Evolutionary conservation across 2,797 vertebrate species (phyloP).

Genomic region (Sus cebifrons): DNA sequence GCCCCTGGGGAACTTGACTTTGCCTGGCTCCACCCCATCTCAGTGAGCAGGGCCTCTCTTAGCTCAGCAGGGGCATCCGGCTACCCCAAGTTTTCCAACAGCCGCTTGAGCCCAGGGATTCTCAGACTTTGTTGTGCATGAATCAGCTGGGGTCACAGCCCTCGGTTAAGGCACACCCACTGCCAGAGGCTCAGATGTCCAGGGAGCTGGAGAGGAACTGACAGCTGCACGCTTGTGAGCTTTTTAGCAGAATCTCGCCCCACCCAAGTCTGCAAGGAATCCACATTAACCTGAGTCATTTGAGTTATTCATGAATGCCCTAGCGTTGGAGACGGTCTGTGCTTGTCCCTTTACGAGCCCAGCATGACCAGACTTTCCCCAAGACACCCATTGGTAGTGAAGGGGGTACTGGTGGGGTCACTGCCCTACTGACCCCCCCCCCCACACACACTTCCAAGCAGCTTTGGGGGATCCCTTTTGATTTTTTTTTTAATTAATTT

Average conservation of each 20-base stretch:
- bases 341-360: not conserved
- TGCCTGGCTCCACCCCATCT: not conserved
- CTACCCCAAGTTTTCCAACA: not conserved
- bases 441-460: not conserved
- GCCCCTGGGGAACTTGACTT: no score
- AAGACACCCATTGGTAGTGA: not conserved
- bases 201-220: not conserved
- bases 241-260: not conserved
- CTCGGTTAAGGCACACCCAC: not conserved
- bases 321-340: not conserved
- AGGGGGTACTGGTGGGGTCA: accelerated
- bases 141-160: not conserved
- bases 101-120: not conserved
- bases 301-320: not conserved
- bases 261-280: not conserved
- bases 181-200: no score
- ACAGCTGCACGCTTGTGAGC: no score
- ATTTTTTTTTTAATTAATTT: no score
- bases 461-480: not conserved
- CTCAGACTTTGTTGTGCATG: not conserved
- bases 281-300: not conserved
- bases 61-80: not conserved
- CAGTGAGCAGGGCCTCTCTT: no score
- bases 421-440: not conserved
- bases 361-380: not conserved